Evolutionary conservation across 2,113 vertebrate genomes (phyloP), one percentile per base, ranked within the genome.

Genomic region (Corythornis cristatus): DNA sequence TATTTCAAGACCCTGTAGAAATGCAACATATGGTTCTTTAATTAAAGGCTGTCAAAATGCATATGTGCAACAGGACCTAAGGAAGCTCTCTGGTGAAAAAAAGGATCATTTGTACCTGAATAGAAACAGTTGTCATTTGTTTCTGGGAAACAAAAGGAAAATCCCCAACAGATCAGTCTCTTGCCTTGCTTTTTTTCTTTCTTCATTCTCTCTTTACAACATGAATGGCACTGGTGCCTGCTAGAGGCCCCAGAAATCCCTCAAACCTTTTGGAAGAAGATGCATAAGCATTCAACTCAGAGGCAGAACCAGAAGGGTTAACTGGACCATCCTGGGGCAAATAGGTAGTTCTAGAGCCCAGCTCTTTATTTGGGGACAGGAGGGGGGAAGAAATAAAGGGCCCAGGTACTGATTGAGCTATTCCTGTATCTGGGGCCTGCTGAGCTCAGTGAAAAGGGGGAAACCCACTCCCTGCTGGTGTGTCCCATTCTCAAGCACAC

Each of bases 21-120:
- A 72, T 62, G 28, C 46, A 89, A 57, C 81, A 90, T 94, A 79
- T 79, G 86, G 19, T 76, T 87, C 37, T 89, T 72, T 75, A 83
- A 76, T 92, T 93, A 89, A 85, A 85, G 33, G 21, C 62, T 92
- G 33, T 89, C 85, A 92, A 78, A 90, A 79, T 35, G n/a, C 73
- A 3, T 66, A 62, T 58, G 77, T 84, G 29, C n/a, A 72, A 50
- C 3, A 10, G 22, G 28, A 58, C 50, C 50, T 56, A 57, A 83
- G 25, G 60, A 62, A 57, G 35, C 61, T 54, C 2, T 2, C 28
- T 33, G 46, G 40, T 29, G 37, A n/a, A 28, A 70, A 46, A 82
- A 80, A n/a, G 22, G 15, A 35, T 33, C 3, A 15, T 82, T 54
- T 68, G 31, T 82, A 89, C 57, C 58, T 53, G 20, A 89, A 33